Evolutionary conservation across 2,113 vertebrate genomes (phyloP).

Genomic region (Notechis scutatus): DNA sequence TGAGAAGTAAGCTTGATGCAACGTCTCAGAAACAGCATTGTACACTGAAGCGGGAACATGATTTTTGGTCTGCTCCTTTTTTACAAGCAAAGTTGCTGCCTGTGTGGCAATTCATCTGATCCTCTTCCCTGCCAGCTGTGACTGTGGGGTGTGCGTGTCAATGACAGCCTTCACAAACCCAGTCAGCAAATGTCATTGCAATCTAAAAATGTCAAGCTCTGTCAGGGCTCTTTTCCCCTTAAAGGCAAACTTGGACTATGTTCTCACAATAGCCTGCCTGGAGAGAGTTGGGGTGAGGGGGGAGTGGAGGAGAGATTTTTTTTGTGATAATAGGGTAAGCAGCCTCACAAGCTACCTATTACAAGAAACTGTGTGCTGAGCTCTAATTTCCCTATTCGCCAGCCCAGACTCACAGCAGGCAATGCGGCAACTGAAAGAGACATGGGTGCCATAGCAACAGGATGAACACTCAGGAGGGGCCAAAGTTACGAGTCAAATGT

Average conservation of each 20-base stretch:
- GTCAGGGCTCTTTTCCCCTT: background rate
- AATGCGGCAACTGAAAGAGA: background rate
- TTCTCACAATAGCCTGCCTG: background rate
- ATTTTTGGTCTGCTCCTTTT: background rate
- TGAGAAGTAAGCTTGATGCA: background rate
- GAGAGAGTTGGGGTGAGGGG: background rate
- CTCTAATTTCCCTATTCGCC: background rate
- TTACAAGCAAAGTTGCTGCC: background rate
- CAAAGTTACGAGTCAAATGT: background rate
- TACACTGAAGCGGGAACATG: background rate
- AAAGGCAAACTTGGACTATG: background rate
- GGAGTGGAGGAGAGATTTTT: background rate
- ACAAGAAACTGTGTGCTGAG: background rate
- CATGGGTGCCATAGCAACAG: background rate
- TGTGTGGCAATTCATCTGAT: background rate
- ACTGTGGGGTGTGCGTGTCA: background rate
- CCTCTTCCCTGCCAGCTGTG: background rate
- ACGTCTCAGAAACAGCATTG: background rate
- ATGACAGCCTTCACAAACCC: background rate
- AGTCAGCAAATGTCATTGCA: background rate
- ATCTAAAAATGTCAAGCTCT: background rate
- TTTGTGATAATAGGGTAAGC: background rate
- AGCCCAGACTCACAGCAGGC: background rate
- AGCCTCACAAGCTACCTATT: background rate
- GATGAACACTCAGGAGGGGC: background rate